Conservation (phyloP, 1,140 invertebrate species). For the Scaptodrosophila lebanonensis region DNA sequence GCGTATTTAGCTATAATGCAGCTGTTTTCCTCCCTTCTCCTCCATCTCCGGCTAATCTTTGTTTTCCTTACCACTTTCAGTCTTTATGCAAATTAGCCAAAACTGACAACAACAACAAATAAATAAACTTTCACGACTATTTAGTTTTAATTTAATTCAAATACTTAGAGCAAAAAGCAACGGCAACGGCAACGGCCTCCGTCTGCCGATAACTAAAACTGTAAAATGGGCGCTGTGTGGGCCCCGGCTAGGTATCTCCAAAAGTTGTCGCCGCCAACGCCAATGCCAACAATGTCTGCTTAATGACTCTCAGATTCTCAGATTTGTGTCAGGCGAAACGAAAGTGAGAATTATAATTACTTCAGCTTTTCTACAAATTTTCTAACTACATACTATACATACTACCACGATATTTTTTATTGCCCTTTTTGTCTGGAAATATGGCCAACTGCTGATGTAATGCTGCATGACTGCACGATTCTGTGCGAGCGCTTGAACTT, state of each 20-base stretch:
- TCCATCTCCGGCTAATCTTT: constrained; percentile 36
- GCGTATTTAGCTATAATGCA: constrained; percentile 47
- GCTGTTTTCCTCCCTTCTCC: constrained; percentile 27
- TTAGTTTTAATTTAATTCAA: constrained; percentile 68
- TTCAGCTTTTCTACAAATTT: too few relatives aligned
- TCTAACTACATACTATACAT: too few relatives aligned
- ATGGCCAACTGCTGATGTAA: constrained; percentile 50
- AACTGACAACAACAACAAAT: constrained; percentile 22
- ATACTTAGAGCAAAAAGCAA: constrained; percentile 52
- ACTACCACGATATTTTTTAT: not conserved
- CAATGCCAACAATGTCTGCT: constrained; percentile 10
- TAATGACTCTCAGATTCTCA: constrained; percentile 52
- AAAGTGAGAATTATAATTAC: constrained; percentile 49
- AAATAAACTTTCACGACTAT: constrained; percentile 69
- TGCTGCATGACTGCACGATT: constrained; percentile 27
- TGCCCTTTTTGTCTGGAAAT: constrained; percentile 1
- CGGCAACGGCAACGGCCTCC: too few relatives aligned
- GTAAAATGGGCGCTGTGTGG: constrained; percentile 49
- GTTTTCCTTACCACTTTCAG: constrained; percentile 53
- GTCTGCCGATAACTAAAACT: constrained; percentile 57
- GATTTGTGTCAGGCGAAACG: constrained; percentile 52
- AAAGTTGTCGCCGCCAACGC: constrained; percentile 15
- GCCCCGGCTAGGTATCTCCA: too few relatives aligned
- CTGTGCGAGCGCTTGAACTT: constrained; percentile 26
- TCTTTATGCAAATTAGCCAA: constrained; percentile 61